These are phyloP conservation scores for Tinea semifulvella DNA, from an alignment of 2,888 invertebrate species.

Conservation along the genomic window DNA sequence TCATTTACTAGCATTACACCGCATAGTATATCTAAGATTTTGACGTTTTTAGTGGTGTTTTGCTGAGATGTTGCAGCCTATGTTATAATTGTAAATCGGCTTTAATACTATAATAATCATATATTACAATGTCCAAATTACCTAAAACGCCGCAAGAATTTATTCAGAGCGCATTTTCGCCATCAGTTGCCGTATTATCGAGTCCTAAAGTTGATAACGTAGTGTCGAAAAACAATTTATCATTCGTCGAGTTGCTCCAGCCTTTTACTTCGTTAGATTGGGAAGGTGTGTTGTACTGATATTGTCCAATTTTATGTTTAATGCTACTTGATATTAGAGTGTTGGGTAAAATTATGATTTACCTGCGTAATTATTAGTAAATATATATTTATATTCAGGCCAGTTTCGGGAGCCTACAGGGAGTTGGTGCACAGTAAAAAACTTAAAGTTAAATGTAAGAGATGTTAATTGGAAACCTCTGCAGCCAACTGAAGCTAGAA, in stretches of 20 bases:
- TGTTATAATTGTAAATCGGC: too few species aligned
- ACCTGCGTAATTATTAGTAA: background rate
- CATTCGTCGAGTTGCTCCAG: slow-evolving; percentile 88
- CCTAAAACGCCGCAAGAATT: slow-evolving; percentile 80
- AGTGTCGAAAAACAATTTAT: slow-evolving; percentile 90
- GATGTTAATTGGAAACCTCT: slow-evolving; percentile 86
- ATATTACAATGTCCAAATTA: too few species aligned
- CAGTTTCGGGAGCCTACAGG: slow-evolving; percentile 87
- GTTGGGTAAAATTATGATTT: too few species aligned
- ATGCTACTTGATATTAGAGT: too few species aligned
- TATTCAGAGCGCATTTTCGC: slow-evolving; percentile 89
- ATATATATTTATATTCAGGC: slow-evolving; percentile 56
- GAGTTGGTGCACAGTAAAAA: slow-evolving; percentile 73
- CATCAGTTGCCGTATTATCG: slow-evolving; percentile 86
- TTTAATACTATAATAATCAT: too few species aligned
- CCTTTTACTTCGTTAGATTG: slow-evolving; percentile 82
- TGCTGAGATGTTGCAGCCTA: too few species aligned
- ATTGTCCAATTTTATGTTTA: background rate
- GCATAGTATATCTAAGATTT: too few species aligned
- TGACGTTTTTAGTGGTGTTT: too few species aligned
- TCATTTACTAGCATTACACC: too few species aligned
- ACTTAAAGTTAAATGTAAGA: slow-evolving; percentile 79
- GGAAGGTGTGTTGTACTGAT: slow-evolving; percentile 36
- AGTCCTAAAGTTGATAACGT: slow-evolving; percentile 84
- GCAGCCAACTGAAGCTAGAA: slow-evolving; percentile 82